A percentile compares a stretch with the other conserved stretches of the same genome.
Conservation (phyloP, 2,888 invertebrate genomes). For the Eupithecia exiguata region DNA sequence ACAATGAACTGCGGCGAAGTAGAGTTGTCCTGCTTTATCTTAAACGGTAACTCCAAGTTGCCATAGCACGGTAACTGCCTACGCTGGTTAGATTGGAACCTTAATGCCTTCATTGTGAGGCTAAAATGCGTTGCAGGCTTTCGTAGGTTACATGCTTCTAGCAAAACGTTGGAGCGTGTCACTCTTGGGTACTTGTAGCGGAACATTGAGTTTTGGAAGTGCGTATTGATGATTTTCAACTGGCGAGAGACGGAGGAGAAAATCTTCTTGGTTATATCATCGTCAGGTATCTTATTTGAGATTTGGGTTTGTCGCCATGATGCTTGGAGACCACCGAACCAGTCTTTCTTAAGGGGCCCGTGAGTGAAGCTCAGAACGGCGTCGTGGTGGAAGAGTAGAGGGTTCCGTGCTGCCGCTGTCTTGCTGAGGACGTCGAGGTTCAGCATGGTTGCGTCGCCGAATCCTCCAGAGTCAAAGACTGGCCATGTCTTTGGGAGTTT, state of each 20-base stretch:
- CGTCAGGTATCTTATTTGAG: slow-evolving; percentile 59
- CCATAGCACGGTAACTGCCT: slow-evolving; percentile 79
- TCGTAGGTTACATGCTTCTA: slow-evolving; percentile 65
- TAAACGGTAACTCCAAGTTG: slow-evolving; percentile 75
- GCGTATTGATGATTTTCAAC: slow-evolving; percentile 72
- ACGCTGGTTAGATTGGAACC: slow-evolving; percentile 72
- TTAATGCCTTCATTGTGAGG: slow-evolving; percentile 68
- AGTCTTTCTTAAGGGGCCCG: slow-evolving; percentile 56
- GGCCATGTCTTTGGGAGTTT: slow-evolving; percentile 79
- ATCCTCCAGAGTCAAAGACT: slow-evolving; percentile 81
- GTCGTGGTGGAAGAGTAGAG: slow-evolving; percentile 60
- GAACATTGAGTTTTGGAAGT: slow-evolving; percentile 72
- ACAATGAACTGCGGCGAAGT: slow-evolving; percentile 60
- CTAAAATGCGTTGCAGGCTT: slow-evolving; percentile 68
- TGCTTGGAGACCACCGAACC: slow-evolving; percentile 66
- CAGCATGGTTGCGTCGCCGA: slow-evolving; percentile 60
- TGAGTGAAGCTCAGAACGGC: slow-evolving; percentile 51
- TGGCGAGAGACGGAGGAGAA: slow-evolving; percentile 77
- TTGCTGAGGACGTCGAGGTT: slow-evolving; percentile 64
- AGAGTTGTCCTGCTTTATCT: slow-evolving; percentile 70
- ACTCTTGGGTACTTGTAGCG: slow-evolving; percentile 78
- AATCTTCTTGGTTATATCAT: slow-evolving; percentile 70
- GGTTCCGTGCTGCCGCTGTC: slow-evolving; percentile 57
- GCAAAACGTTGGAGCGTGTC: slow-evolving; percentile 72
- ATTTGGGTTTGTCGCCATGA: slow-evolving; percentile 71